Evolutionary conservation across 2,113 vertebrate species (phyloP).

Genomic region (Podocnemis expansa): DNA sequence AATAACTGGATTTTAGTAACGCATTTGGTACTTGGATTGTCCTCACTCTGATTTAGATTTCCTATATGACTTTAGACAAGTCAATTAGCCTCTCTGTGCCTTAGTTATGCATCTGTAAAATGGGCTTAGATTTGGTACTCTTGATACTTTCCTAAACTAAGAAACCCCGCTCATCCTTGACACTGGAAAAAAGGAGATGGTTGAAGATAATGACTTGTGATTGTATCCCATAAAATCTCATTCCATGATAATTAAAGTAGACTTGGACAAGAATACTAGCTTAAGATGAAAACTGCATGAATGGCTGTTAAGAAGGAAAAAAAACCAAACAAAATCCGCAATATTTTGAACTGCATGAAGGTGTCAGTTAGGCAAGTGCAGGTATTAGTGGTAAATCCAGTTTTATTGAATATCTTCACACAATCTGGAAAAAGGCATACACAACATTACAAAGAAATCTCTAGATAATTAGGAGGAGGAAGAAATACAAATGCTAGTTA

Average conservation of each 20-base stretch:
- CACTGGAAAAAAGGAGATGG: neutral
- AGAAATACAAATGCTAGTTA: neutral
- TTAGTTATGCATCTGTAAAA: neutral
- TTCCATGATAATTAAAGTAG: neutral
- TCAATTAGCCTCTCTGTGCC: neutral
- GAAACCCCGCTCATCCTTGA: too few species aligned
- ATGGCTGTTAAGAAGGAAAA: neutral
- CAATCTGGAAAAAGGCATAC: neutral
- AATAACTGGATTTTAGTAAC: neutral
- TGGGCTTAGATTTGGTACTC: neutral
- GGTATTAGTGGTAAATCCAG: conserved; percentile 4
- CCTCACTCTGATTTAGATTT: neutral
- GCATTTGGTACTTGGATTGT: neutral
- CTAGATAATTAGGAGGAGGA: neutral
- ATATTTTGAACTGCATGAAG: conserved; percentile 19
- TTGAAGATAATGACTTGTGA: neutral
- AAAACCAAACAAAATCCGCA: conserved; percentile 1
- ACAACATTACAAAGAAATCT: neutral
- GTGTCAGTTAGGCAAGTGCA: conserved; percentile 20
- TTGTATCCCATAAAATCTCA: neutral
- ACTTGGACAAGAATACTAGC: neutral
- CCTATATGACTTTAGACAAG: neutral
- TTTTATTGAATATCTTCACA: conserved; percentile 35
- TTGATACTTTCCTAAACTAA: neutral
- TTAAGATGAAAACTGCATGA: neutral